phyloP scores from a whole-genome alignment of 2,797 vertebrate genomes.

The Scyliorhinus canicula region DNA sequence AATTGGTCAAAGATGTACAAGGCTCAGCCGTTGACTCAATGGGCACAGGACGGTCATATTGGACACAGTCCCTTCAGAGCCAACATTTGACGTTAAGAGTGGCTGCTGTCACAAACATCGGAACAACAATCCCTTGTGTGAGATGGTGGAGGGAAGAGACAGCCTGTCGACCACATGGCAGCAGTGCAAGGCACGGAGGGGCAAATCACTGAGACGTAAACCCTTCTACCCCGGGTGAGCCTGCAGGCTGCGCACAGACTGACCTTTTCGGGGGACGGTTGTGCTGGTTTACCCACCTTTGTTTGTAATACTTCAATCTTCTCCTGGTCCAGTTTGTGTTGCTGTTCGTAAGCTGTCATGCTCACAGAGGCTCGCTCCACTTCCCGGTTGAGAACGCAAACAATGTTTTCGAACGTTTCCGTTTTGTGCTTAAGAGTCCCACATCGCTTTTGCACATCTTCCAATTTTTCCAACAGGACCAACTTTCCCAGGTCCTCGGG shows the following conservation, averaged over 20 bases:
- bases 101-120: background rate
- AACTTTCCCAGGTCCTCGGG: slow-evolving; percentile 65
- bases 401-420: slow-evolving; percentile 81
- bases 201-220: background rate
- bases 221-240: background rate
- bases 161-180: background rate
- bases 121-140: too few relatives aligned
- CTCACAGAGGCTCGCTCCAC: slow-evolving; percentile 76
- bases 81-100: background rate
- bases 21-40: background rate
- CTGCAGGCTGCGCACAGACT: background rate
- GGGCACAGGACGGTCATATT: background rate
- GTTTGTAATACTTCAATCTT: slow-evolving; percentile 75
- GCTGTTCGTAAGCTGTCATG: slow-evolving; percentile 72
- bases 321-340: slow-evolving; percentile 83
- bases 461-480: slow-evolving; percentile 62
- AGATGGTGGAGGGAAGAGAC: background rate
- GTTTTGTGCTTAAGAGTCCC: slow-evolving; percentile 78
- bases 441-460: slow-evolving; percentile 68
- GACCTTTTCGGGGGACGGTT: background rate
- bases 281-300: slow-evolving; percentile 61
- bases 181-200: background rate
- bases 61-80: background rate
- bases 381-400: slow-evolving; percentile 88
- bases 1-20: background rate